phyloP scores from a whole-genome alignment of 1,140 invertebrate genomes.

The Procambarus clarkii region DNA sequence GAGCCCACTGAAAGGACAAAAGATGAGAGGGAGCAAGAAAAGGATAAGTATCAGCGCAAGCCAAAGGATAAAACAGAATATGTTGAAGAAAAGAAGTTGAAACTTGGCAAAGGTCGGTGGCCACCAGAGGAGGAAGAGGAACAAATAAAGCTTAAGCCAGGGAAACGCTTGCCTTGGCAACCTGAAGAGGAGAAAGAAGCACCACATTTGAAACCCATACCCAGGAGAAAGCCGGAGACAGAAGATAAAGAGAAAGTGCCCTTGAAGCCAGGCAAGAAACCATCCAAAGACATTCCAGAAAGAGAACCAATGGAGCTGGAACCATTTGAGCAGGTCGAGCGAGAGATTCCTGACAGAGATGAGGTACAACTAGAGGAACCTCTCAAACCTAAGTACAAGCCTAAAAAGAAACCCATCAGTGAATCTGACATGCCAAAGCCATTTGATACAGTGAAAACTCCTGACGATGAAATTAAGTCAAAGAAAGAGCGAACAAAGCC shows the following conservation, averaged over 20 bases:
- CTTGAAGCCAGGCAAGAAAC: conserved; percentile 30
- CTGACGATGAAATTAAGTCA: too few relatives aligned
- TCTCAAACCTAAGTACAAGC: conserved; percentile 31
- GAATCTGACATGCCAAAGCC: conserved; percentile 25
- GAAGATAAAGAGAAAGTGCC: conserved; percentile 49
- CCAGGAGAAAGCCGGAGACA: conserved; percentile 52
- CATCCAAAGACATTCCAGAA: conserved; percentile 39
- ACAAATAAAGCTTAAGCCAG: conserved; percentile 13
- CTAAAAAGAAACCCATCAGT: conserved; percentile 22
- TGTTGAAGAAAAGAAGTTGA: conserved; percentile 26
- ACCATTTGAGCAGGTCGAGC: conserved; percentile 41
- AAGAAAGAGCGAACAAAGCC: conserved; percentile 5
- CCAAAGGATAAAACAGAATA: neutral
- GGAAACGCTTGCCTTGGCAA: conserved; percentile 23
- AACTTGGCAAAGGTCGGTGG: conserved; percentile 17
- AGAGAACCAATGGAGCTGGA: conserved; percentile 53
- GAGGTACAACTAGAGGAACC: conserved; percentile 45
- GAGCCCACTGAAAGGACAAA: neutral
- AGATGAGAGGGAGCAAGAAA: conserved; percentile 2
- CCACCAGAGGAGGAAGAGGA: conserved; percentile 36
- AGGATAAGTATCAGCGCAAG: conserved; percentile 26
- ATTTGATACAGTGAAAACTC: too few relatives aligned
- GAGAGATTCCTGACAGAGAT: conserved; percentile 43
- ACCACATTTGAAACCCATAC: conserved; percentile 53
- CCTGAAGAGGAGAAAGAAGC: conserved; percentile 37